Evolutionary conservation across 2,888 invertebrate species (phyloP).

Genomic region (Pediacus dermestoides): DNA sequence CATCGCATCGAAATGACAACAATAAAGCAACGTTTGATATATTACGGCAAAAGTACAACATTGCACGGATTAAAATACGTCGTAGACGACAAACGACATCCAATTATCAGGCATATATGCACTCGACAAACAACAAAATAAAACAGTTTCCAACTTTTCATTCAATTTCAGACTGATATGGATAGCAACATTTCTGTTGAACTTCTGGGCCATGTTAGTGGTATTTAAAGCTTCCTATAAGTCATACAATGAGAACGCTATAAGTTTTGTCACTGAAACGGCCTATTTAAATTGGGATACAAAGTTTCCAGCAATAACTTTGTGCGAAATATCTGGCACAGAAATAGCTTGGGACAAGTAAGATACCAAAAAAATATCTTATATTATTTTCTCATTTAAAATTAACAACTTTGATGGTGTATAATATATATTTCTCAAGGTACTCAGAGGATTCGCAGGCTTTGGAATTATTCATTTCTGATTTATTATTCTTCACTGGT

Average conservation of each 20-base stretch:
- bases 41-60: conserved; percentile 39
- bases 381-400: conserved; percentile 3
- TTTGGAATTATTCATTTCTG: conserved; percentile 44
- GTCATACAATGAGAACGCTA: conserved; percentile 52
- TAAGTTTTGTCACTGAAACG: conserved; percentile 54
- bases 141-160: not conserved
- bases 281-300: conserved; percentile 61
- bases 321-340: conserved; percentile 54
- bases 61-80: conserved; percentile 44
- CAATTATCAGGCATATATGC: conserved; percentile 33
- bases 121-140: not conserved
- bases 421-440: conserved; percentile 10
- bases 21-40: conserved; percentile 10
- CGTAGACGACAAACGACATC: conserved; percentile 32
- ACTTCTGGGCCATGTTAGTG: conserved; percentile 49
- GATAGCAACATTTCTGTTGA: conserved; percentile 51
- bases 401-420: conserved; percentile 5
- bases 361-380: conserved; percentile 4
- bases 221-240: conserved; percentile 54
- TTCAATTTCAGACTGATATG: conserved; percentile 53
- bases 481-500: conserved; percentile 51
- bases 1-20: too few species aligned
- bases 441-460: conserved; percentile 15
- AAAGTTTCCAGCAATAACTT: conserved; percentile 59
- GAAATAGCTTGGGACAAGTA: conserved; percentile 39